Percentiles rank a stretch among this genome's conserved stretches.
Evolutionary conservation across 2,113 vertebrate species (phyloP).

Genomic region (Corythornis madagascariensis): DNA sequence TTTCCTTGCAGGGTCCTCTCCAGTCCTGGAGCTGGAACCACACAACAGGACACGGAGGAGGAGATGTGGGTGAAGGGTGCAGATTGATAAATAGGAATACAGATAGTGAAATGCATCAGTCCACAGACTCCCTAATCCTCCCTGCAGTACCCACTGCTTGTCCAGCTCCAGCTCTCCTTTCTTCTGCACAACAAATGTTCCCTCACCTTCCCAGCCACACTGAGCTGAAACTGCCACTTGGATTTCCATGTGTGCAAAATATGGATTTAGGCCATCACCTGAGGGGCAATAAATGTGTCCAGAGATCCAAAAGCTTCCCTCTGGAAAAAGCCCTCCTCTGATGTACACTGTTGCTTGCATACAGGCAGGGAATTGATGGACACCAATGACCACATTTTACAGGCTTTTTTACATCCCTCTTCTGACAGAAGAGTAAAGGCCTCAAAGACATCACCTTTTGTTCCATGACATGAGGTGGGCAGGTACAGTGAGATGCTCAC

Average conservation of each 20-base stretch:
- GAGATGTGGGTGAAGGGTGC: background rate
- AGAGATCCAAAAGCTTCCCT: background rate
- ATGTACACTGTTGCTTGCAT: fast-evolving
- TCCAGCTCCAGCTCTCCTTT: background rate
- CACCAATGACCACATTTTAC: background rate
- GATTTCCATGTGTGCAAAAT: background rate
- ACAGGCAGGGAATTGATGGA: background rate
- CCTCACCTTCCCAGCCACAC: background rate
- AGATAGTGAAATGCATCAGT: fast-evolving
- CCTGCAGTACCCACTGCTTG: background rate
- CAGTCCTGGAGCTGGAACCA: background rate
- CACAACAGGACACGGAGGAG: background rate
- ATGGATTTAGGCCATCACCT: background rate
- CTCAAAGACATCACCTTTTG: background rate
- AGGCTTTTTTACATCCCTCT: background rate
- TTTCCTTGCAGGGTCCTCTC: background rate
- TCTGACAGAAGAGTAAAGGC: background rate
- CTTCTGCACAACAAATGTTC: background rate
- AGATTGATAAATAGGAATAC: background rate
- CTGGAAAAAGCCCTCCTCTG: background rate
- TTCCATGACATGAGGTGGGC: background rate
- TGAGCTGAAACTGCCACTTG: background rate
- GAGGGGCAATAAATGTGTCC: background rate
- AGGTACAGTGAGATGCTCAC: background rate
- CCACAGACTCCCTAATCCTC: background rate